Percentiles rank a stretch among this genome's conserved stretches.
Conservation (phyloP, 64 coral and sea anemone species). For the Montipora efflorescens region DNA sequence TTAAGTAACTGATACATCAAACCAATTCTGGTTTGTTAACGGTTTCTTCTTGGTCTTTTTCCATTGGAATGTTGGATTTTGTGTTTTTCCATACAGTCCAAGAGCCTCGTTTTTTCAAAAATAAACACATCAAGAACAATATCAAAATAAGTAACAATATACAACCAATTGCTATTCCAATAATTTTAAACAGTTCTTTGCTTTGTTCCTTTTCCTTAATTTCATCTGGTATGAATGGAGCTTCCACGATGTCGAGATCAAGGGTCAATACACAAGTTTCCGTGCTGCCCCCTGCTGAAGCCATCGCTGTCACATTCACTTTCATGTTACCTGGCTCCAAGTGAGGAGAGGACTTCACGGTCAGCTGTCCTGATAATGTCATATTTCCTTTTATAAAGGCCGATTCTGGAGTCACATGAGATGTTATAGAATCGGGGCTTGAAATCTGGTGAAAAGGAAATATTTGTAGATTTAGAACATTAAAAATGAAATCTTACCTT, state of each 20-base stretch:
- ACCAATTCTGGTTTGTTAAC: not conserved
- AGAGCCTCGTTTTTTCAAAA: conserved; percentile 17
- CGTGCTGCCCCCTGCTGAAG: not conserved
- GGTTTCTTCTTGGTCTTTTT: not conserved
- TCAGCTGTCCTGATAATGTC: not conserved
- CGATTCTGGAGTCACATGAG: not conserved
- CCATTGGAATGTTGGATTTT: not conserved
- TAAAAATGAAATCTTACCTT: not conserved
- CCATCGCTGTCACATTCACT: not conserved
- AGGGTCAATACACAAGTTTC: conserved; percentile 4
- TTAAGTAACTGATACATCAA: not conserved
- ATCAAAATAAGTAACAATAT: conserved; percentile 1
- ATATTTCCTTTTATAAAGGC: conserved; percentile 1
- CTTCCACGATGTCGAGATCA: not conserved
- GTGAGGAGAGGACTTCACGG: not conserved
- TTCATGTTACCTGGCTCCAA: not conserved
- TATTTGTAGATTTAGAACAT: not conserved
- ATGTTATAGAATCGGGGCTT: not conserved
- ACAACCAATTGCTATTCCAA: not conserved
- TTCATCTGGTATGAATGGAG: not conserved
- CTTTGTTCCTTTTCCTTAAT: not conserved
- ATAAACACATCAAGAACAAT: not conserved
- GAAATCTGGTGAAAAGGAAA: not conserved
- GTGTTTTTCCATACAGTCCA: conserved; percentile 29
- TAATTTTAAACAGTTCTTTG: not conserved